Evolutionary conservation across 2,888 invertebrate genomes (phyloP), one percentile per base, ranked within the genome.

Genomic region (Acleris literana): DNA sequence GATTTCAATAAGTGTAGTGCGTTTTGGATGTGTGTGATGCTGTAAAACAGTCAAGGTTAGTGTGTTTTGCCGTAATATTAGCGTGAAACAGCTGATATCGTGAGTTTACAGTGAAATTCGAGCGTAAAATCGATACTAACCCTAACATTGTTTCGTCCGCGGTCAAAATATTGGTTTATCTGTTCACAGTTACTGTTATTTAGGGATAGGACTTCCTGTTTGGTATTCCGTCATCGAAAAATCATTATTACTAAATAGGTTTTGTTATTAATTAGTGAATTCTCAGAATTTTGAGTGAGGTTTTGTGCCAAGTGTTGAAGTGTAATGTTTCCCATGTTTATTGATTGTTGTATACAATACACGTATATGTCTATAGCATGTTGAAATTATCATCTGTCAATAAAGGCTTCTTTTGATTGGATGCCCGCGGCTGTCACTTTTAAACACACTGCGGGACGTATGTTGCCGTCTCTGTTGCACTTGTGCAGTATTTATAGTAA

Each of bases 1-100:
- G 83, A 83, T 89, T 81, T 83, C 82, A 77, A 79, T 79, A 79
- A 84, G 84, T 84, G 86, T 85, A 85, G 81, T 82, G 82, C 79
- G 83, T 85, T 86, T 82, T 80, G 74, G 77, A 81, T 79, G 80
- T 74, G 74, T 76, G 75, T 80, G 77, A 76, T 76, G 74, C 75
- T 76, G 78, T 75, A 73, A 80, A 74, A 76, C 74, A 71, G 75
- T 69, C 63, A 85, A 72, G 85, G 90, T 91, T 79, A 87, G 90
- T 76, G 52, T 69, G 59, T 70, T 71, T 68, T 61, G 59, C 17
- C 54, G 54, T 56, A 63, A 54, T 64, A 63, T 63, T 49, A 22
- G 46, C n/a, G 16, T 63, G 44, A 60, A 56, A 29, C 16, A 16
- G 51, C 18, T 33, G 22, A 48, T 5, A 48, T 43, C 18, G 25